Percentiles rank a stretch among this genome's conserved stretches.
Evolutionary conservation across 2,888 invertebrate species (phyloP).

Genomic region (Ectobius pallidus): DNA sequence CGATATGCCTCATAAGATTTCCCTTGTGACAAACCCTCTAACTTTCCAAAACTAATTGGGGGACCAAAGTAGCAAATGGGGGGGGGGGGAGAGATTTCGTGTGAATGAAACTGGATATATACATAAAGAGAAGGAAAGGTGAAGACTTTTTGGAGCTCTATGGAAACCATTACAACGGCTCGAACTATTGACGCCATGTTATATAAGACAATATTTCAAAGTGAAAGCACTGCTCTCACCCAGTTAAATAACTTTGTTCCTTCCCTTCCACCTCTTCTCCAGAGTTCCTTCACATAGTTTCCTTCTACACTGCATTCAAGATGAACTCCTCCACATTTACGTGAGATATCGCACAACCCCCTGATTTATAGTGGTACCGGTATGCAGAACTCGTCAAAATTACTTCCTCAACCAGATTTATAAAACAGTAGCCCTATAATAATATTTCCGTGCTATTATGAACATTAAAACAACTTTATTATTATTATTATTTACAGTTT

Average conservation of each 20-base stretch:
- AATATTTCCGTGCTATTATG: too few relatives aligned
- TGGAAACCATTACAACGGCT: not conserved
- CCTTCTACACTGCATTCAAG: too few relatives aligned
- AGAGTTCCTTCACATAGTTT: too few relatives aligned
- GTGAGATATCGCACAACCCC: too few relatives aligned
- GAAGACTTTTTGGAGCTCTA: not conserved
- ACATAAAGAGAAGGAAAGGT: not conserved
- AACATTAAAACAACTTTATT: too few relatives aligned
- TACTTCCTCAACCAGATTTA: too few relatives aligned
- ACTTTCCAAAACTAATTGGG: slow-evolving; percentile 38
- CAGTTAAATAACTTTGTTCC: not conserved
- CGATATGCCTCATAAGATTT: slow-evolving; percentile 34
- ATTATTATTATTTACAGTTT: too few relatives aligned
- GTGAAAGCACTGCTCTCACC: not conserved
- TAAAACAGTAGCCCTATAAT: too few relatives aligned
- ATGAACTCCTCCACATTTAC: too few relatives aligned
- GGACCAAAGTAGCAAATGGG: not conserved
- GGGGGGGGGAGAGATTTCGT: not conserved
- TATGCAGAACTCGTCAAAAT: too few relatives aligned
- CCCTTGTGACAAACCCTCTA: slow-evolving; percentile 32
- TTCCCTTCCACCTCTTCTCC: too few relatives aligned
- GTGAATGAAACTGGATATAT: not conserved
- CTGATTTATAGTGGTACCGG: too few relatives aligned
- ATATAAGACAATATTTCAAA: not conserved
- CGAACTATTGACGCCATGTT: not conserved